These are phyloP conservation scores for Microtus pennsylvanicus DNA, from an alignment of 2,113 vertebrate species.

Conservation along the genomic window DNA sequence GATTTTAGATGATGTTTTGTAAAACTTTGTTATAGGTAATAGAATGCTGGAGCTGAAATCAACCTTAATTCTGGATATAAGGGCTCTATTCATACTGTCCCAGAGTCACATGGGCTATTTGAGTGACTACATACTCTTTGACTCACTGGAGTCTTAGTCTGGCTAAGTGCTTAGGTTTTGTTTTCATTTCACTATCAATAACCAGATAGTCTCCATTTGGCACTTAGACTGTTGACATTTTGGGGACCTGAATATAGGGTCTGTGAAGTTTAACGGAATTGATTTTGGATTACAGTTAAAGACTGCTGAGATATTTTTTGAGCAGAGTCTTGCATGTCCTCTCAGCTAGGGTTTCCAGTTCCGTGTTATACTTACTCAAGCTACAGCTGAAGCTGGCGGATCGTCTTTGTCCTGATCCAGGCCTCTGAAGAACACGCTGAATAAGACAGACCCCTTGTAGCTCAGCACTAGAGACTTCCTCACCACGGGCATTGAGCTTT, in stretches of 20 bases:
- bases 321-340: background rate
- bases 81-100: background rate
- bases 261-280: constrained; percentile 44
- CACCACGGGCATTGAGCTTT: constrained; percentile 33
- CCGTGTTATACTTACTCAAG: background rate
- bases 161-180: background rate
- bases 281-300: constrained; percentile 20
- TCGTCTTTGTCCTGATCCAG: background rate
- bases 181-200: background rate
- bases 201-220: background rate
- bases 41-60: background rate
- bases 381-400: background rate
- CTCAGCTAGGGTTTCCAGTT: background rate
- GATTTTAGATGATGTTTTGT: constrained; percentile 31
- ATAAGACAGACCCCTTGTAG: background rate
- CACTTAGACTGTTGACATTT: background rate
- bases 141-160: background rate
- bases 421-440: background rate
- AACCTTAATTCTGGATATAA: background rate
- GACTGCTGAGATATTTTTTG: constrained; percentile 7
- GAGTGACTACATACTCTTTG: background rate
- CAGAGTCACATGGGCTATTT: background rate
- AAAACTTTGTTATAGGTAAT: background rate
- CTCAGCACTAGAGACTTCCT: background rate
- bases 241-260: constrained; percentile 5